phyloP scores from a whole-genome alignment of 2,113 vertebrate genomes.

The Caranx ignobilis region DNA sequence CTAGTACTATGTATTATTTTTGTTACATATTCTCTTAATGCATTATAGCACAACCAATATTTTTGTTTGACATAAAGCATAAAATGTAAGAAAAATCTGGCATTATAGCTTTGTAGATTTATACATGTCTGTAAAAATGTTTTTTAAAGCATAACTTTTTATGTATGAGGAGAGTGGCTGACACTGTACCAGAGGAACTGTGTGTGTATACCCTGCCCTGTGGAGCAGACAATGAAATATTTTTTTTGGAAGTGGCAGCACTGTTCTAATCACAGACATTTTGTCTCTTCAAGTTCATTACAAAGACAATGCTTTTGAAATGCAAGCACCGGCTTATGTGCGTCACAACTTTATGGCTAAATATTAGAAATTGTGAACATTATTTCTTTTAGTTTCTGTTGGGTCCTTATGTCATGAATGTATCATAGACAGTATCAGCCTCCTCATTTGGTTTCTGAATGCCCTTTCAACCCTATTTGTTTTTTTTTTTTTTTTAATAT shows the following conservation, averaged over 20 bases:
- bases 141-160: constrained; percentile 80
- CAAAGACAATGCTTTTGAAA: constrained; percentile 71
- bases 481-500: neutral
- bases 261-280: constrained; percentile 75
- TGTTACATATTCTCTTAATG: constrained; percentile 80
- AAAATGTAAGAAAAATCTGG: constrained; percentile 68
- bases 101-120: constrained; percentile 84
- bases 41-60: constrained; percentile 81
- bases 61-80: constrained; percentile 76
- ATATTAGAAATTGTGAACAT: constrained; percentile 55
- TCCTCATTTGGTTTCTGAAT: constrained; percentile 43
- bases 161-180: constrained; percentile 83
- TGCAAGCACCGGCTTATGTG: constrained; percentile 54
- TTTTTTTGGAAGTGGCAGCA: constrained; percentile 83
- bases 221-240: constrained; percentile 87
- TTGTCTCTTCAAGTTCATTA: constrained; percentile 67
- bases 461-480: constrained; percentile 26
- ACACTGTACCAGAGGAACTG: constrained; percentile 87
- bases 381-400: constrained; percentile 45
- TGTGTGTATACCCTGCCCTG: constrained; percentile 87
- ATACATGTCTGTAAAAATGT: constrained; percentile 83
- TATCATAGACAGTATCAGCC: constrained; percentile 46
- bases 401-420: constrained; percentile 60
- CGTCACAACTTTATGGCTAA: constrained; percentile 61
- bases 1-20: constrained; percentile 84